A percentile compares a stretch with the other conserved stretches of the same genome.
phyloP scores from a whole-genome alignment of 2,888 invertebrate genomes.

The Epinotia bilunana region DNA sequence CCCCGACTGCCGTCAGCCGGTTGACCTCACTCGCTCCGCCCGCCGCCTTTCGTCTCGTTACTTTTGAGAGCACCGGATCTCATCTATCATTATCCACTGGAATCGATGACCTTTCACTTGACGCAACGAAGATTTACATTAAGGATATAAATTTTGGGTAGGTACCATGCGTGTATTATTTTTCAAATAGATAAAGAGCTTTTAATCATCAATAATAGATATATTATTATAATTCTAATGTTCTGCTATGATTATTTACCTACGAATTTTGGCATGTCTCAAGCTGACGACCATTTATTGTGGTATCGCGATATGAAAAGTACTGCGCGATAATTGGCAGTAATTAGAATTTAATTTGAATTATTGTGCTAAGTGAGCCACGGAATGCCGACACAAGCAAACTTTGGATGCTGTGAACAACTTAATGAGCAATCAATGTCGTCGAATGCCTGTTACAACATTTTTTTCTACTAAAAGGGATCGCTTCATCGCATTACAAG shows the following conservation, averaged over 20 bases:
- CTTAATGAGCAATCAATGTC: background rate
- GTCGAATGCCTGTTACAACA: background rate
- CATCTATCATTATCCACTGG: constrained; percentile 74
- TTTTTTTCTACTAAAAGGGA: background rate
- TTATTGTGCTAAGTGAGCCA: background rate
- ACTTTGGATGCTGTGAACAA: background rate
- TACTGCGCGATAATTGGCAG: too few species aligned
- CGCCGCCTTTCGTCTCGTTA: constrained; percentile 66
- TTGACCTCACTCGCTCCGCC: constrained; percentile 74
- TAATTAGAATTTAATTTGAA: background rate
- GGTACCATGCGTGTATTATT: constrained; percentile 16
- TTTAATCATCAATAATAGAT: too few species aligned
- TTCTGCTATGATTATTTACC: background rate
- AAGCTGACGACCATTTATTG: too few species aligned
- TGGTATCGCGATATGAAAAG: too few species aligned
- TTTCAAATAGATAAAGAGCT: background rate
- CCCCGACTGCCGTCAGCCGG: constrained; percentile 67
- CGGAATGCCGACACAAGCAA: background rate
- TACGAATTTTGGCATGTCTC: too few species aligned
- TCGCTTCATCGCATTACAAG: background rate
- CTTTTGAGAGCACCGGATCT: constrained; percentile 69
- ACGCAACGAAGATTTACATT: constrained; percentile 57
- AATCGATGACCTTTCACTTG: constrained; percentile 67
- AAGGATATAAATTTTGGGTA: constrained; percentile 52
- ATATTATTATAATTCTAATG: background rate